These are phyloP conservation scores for Rhysida immarginata DNA, from an alignment of 1,140 invertebrate species.

Conservation along the genomic window DNA sequence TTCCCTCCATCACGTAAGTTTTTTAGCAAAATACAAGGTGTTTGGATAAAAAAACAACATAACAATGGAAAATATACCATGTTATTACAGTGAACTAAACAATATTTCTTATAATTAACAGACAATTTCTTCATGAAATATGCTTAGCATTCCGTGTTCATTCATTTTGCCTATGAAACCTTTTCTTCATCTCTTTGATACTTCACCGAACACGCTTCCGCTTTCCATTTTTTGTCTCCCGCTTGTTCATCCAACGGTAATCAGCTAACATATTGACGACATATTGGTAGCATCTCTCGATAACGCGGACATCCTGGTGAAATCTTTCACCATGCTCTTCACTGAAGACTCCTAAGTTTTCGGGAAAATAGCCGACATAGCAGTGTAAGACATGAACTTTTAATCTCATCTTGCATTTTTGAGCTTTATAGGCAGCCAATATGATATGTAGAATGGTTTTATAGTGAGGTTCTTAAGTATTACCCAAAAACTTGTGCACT, in stretches of 20 bases:
- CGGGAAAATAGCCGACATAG: neutral
- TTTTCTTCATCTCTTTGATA: neutral
- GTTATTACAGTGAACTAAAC: too few relatives aligned
- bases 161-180: neutral
- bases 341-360: neutral
- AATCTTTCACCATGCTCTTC: constrained; percentile 13
- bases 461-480: constrained; percentile 7
- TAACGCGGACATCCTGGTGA: constrained; percentile 13
- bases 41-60: too few relatives aligned
- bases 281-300: constrained; percentile 11
- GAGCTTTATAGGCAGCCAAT: neutral
- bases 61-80: too few relatives aligned
- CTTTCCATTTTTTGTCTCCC: neutral
- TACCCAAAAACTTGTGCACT: constrained; percentile 9
- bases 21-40: too few relatives aligned
- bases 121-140: too few relatives aligned
- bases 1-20: too few relatives aligned
- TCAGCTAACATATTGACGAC: neutral
- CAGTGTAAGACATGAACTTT: neutral
- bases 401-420: neutral
- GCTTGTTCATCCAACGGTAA: neutral
- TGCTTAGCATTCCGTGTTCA: too few relatives aligned
- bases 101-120: too few relatives aligned
- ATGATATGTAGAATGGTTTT: constrained; percentile 4
- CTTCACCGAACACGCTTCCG: neutral